These are phyloP conservation scores for Stomatorhinus walkeri DNA, from an alignment of 2,797 vertebrate genomes.

Conservation along the genomic window DNA sequence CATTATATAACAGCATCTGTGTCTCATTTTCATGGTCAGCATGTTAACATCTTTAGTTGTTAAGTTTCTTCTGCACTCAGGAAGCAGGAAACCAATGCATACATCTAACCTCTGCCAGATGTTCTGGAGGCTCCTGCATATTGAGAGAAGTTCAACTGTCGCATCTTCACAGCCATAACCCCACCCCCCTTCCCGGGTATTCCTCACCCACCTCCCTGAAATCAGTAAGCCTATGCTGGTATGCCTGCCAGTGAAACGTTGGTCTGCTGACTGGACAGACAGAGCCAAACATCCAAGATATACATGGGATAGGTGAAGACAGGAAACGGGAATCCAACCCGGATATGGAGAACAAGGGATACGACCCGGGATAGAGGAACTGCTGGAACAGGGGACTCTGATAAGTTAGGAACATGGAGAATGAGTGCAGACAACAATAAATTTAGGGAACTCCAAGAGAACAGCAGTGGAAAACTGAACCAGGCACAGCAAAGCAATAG, in stretches of 20 bases:
- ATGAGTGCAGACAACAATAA: background rate
- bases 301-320: background rate
- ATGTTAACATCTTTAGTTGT: background rate
- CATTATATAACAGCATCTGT: background rate
- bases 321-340: background rate
- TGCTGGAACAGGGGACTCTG: background rate
- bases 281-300: background rate
- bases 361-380: background rate
- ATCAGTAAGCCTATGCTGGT: background rate
- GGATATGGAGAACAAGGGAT: background rate
- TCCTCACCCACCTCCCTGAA: background rate
- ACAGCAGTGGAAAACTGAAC: background rate
- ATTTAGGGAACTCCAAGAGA: background rate
- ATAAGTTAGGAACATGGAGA: background rate
- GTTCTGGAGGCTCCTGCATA: background rate
- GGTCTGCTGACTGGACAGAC: background rate
- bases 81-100: background rate
- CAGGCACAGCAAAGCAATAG: background rate
- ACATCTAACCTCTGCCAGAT: background rate
- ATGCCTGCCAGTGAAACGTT: background rate
- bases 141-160: background rate
- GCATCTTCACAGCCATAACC: background rate
- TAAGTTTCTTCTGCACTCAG: background rate
- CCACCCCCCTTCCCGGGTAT: too few relatives aligned
- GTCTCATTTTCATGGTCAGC: background rate